Evolutionary conservation across 2,797 vertebrate genomes (phyloP), one percentile per base, ranked within the genome.

Genomic region (Vespertilio murinus): DNA sequence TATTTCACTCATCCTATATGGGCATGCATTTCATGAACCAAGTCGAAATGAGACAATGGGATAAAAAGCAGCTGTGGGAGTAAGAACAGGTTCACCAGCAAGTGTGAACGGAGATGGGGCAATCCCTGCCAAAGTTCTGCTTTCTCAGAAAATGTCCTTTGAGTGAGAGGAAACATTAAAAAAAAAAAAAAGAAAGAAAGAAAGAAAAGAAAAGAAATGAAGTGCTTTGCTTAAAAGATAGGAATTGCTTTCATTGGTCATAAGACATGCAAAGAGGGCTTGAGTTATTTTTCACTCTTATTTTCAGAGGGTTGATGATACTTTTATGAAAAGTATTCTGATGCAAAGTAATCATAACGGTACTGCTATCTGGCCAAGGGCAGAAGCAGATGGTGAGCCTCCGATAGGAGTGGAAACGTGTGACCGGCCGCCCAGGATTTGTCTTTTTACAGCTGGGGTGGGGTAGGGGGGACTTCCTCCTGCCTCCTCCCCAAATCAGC

Each of bases 1-100:
- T 84, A 83, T 96, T 96, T 93, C 28, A 61, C 70, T 85, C 71
- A 65, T 96, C 86, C 79, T 75, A 11, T 0, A 0, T 77, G 77
- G 88, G 75, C 64, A 8, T 45, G 45, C 17, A 91, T 96, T 97
- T 97, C 88, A 96, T 56, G 91, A 96, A 94, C 85, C 82, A 90
- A 90, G 81, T 94, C 78, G 14, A 38, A 38, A 23, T 13, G 30
- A 33, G 89, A 4, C 96, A 93, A n/a, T 40, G 35, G 74, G 69
- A 83, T 67, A 59, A 85, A 92, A 75, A 80, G 40, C 42, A 75
- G 74, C 91, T 94, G 84, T 28, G 94, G 86, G 80, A 87, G 90
- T 10, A 79, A 0, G 13, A 74, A 5, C 11, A 1, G 10, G 0
- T 0, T 18, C 90, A 71, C 16, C 1, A 6, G 67, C 77, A 95